Base-by-base conservation (phyloP, 2,113 vertebrate species). In the Limanda limanda region DNA sequence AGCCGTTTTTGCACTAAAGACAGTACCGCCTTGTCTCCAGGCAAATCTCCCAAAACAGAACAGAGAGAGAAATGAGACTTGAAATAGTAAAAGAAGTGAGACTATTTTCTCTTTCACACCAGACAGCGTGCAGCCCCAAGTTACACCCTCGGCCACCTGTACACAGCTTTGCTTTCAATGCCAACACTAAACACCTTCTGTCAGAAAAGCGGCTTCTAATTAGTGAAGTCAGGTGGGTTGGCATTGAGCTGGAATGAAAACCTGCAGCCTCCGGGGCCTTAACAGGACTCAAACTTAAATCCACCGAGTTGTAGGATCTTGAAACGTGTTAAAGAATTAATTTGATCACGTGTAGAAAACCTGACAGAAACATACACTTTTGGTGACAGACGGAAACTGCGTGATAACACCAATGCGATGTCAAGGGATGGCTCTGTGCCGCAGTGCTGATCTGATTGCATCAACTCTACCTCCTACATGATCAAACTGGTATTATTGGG, bases 171-270 rank as follows among this genome's bases (percentile, higher is more conserved):
- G 21, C 57, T n/a, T 14, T 62, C 27, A 56, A 79, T 60, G 24
- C 20, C 23, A 1, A 68, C 37, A 0, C 27, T 31, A 12, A 68
- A 51, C 2, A 57, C 60, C 59, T 69, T 68, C 52, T 66, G 47
- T 58, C 60, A 74, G 54, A 51, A 35, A 35, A 54, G 35, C 1
- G 23, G 37, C 25, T 61, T 21, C 48, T 69, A 76, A 84, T 84
- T 76, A 79, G 37, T 21, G 51, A 78, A 73, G 47, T 78, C 58
- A 74, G 51, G 35, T 77, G 45, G 20, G 58, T 27, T n/a, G 40
- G 68, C 21, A 64, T 27, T 47, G 70, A 61, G 60, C 63, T 79
- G 65, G 31, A 63, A 55, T 54, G 57, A 82, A 79, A 76, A 66
- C 59, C 18, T 37, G 40, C 1, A 4, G 31, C 52, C 45, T 17